Evolutionary conservation across 35 echinoderm and acorn worm species (phyloP).

Genomic region (Hemicentrotus pulcherrimus): DNA sequence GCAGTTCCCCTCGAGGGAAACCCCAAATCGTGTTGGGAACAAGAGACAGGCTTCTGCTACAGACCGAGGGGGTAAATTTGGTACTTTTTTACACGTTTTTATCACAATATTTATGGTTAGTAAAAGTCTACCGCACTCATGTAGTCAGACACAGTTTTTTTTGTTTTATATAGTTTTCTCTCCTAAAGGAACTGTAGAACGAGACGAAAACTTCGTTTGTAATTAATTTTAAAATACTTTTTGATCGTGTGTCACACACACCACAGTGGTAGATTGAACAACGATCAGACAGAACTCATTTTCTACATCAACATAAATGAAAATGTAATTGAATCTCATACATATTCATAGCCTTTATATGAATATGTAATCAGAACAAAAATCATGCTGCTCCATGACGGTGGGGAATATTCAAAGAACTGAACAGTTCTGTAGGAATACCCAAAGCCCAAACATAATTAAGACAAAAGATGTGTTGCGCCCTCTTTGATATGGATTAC

Average conservation of each 20-base stretch:
- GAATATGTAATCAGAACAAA: neutral
- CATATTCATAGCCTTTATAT: neutral
- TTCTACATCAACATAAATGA: neutral
- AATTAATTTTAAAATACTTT: neutral
- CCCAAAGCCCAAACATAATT: too few relatives aligned
- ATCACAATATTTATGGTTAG: neutral
- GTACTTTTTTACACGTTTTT: neutral
- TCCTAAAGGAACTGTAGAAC: neutral
- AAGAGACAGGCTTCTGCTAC: neutral
- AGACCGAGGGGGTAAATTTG: neutral
- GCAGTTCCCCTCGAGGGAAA: neutral
- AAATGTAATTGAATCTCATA: neutral
- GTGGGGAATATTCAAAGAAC: neutral
- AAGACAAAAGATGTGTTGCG: too few relatives aligned
- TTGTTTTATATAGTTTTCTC: neutral
- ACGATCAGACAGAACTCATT: neutral
- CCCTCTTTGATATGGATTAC: too few relatives aligned
- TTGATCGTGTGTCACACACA: too few relatives aligned
- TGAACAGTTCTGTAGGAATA: too few relatives aligned
- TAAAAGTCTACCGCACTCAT: neutral
- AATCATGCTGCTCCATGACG: neutral
- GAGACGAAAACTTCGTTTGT: neutral
- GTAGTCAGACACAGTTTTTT: neutral
- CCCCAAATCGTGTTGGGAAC: neutral
- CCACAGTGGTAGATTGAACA: neutral